phyloP scores from a whole-genome alignment of 2,797 vertebrate genomes.

The Odontamblyopus lacepedii region DNA sequence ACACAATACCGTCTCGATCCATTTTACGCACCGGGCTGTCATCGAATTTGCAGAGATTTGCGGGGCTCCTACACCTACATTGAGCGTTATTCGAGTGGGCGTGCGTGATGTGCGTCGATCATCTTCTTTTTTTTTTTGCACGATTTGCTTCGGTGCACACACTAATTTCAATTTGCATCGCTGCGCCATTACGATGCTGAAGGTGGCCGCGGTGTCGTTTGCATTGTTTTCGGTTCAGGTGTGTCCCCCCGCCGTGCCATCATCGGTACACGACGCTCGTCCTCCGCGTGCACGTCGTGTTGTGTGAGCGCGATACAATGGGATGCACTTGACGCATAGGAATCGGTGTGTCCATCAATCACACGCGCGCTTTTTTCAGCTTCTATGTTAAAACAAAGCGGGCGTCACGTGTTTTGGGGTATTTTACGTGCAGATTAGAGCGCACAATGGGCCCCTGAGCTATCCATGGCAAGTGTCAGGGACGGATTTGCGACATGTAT shows the following conservation, averaged over 20 bases:
- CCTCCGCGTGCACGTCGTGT: neutral
- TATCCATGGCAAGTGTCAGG: neutral
- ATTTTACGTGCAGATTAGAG: neutral
- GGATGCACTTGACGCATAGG: constrained; percentile 41
- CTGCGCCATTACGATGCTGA: constrained; percentile 32
- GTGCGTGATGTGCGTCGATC: constrained; percentile 9
- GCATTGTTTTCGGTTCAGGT: constrained; percentile 57
- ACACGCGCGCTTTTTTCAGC: constrained; percentile 1
- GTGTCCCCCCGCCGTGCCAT: constrained; percentile 16
- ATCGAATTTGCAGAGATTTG: constrained; percentile 11
- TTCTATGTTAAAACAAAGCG: neutral
- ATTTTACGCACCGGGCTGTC: constrained; percentile 8
- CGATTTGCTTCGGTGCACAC: constrained; percentile 40
- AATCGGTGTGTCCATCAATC: constrained; percentile 19
- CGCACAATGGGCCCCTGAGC: neutral
- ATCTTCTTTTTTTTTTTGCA: constrained; percentile 3
- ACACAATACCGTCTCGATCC: constrained; percentile 51
- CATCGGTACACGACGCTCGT: constrained; percentile 6
- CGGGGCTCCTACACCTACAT: neutral
- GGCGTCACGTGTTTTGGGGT: neutral
- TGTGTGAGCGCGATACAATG: neutral
- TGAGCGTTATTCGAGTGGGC: constrained; percentile 14
- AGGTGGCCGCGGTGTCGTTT: neutral
- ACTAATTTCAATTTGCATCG: constrained; percentile 38
- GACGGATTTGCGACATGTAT: neutral